Percentiles rank a stretch among this genome's conserved stretches.
Conservation (phyloP, 92 coral and sea anemone species). For the Actinernus sp. region DNA sequence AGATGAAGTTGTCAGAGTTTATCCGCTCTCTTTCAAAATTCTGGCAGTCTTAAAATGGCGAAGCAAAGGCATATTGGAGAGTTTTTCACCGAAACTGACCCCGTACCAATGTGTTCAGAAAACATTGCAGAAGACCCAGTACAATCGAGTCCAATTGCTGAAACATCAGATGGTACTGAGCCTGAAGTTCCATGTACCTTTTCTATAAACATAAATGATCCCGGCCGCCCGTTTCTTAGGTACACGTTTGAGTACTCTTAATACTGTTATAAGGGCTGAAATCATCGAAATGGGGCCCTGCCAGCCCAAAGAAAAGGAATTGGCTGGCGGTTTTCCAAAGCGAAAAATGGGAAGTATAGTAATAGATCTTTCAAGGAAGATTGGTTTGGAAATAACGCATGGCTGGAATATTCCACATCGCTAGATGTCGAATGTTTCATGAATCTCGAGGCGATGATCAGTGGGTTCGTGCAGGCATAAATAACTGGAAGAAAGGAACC, state of each 20-base stretch:
- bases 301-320: not conserved
- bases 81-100: too few relatives aligned
- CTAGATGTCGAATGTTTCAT: constrained; percentile 1
- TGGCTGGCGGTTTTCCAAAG: not conserved
- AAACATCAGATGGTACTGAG: too few relatives aligned
- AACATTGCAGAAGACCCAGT: too few relatives aligned
- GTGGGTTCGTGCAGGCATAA: not conserved
- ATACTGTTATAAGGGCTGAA: not conserved
- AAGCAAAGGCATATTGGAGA: too few relatives aligned
- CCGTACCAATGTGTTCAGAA: too few relatives aligned
- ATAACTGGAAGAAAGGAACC: constrained; percentile 2
- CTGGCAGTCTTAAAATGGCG: too few relatives aligned
- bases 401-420: not conserved
- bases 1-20: too few relatives aligned
- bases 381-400: constrained; percentile 1
- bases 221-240: constrained; percentile 4
- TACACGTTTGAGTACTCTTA: not conserved
- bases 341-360: not conserved
- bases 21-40: too few relatives aligned
- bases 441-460: not conserved
- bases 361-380: not conserved
- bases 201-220: too few relatives aligned
- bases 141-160: too few relatives aligned
- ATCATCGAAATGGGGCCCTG: constrained; percentile 1
- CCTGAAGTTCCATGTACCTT: too few relatives aligned